phyloP scores from a whole-genome alignment of 2,113 vertebrate species.

The Anolis sagrei region DNA sequence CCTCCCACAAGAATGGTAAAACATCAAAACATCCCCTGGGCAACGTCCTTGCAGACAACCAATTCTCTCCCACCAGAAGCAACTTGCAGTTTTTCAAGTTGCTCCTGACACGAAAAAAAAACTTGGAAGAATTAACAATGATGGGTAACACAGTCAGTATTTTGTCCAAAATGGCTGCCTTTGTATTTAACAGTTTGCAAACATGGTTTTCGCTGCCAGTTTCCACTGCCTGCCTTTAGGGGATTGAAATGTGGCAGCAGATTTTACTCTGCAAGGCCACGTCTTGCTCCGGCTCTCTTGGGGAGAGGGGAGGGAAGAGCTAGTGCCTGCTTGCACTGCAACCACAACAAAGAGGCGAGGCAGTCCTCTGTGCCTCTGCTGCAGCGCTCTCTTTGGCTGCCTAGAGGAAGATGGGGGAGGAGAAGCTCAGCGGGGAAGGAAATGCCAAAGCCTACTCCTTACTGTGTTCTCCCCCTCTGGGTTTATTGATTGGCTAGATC shows the following conservation, averaged over 20 bases:
- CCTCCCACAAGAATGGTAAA: too few species aligned
- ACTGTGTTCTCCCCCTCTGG: background rate
- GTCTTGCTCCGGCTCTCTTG: background rate
- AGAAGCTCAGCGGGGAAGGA: constrained; percentile 5
- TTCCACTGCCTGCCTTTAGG: background rate
- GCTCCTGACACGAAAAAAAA: too few species aligned
- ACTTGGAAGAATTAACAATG: background rate
- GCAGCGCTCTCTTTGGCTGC: background rate
- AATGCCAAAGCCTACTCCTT: background rate
- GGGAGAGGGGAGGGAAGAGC: background rate
- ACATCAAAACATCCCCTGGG: too few species aligned
- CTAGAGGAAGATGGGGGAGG: background rate
- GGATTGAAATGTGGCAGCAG: background rate
- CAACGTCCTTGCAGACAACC: too few species aligned
- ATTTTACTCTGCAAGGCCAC: background rate
- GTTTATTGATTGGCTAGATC: constrained; percentile 10
- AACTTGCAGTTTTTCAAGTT: too few species aligned
- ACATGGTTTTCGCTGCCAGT: background rate
- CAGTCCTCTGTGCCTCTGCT: constrained; percentile 12
- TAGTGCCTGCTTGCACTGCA: constrained; percentile 7
- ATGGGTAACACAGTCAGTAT: background rate
- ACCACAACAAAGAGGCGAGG: background rate
- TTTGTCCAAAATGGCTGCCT: constrained; percentile 10
- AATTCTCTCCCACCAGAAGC: too few species aligned
- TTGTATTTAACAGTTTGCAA: background rate